A percentile compares a stretch with the other conserved stretches of the same genome.
phyloP scores from a whole-genome alignment of 2,797 vertebrate genomes.

The Craterocephalus amniculus region DNA sequence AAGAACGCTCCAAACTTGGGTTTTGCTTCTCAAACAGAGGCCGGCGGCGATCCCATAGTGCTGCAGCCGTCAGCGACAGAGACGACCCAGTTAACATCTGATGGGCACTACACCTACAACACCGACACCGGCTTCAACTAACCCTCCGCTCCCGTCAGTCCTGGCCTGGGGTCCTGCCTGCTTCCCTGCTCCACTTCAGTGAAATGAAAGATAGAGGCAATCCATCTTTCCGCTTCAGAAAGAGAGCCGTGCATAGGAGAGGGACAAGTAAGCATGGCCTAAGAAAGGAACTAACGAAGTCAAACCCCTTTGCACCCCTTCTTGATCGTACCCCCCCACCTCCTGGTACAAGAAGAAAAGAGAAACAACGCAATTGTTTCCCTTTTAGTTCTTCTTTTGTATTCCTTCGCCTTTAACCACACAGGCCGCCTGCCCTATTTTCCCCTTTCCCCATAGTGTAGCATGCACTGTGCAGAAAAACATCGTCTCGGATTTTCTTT shows the following conservation, averaged over 20 bases:
- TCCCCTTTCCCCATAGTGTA: slow-evolving; percentile 81
- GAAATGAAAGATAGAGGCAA: slow-evolving; percentile 77
- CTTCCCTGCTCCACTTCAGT: slow-evolving; percentile 76
- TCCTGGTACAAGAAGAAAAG: slow-evolving; percentile 59
- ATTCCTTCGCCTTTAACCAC: slow-evolving; percentile 74
- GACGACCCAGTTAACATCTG: slow-evolving; percentile 96
- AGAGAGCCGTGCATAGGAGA: slow-evolving; percentile 70
- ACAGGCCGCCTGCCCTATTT: slow-evolving; percentile 58
- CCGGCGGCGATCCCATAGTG: slow-evolving; percentile 87
- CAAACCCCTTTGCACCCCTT: slow-evolving; percentile 46
- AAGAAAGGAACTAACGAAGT: slow-evolving; percentile 76
- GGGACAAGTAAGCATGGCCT: slow-evolving; percentile 78
- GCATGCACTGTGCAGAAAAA: slow-evolving; percentile 90
- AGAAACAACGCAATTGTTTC: slow-evolving; percentile 63
- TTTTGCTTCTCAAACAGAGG: slow-evolving; percentile 69
- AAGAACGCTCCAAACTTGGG: background rate
- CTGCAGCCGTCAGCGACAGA: slow-evolving; percentile 97
- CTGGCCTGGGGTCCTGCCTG: slow-evolving; percentile 69
- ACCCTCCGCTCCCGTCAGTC: slow-evolving; percentile 41
- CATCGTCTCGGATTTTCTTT: slow-evolving; percentile 58
- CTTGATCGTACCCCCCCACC: slow-evolving; percentile 42
- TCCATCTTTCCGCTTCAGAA: slow-evolving; percentile 70
- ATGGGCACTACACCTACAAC: slow-evolving; percentile 93
- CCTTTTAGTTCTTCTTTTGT: slow-evolving; percentile 66
- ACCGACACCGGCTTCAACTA: slow-evolving; percentile 97